These are phyloP conservation scores for Hydractinia symbiolongicarpus DNA, from an alignment of 30 jellyfish, hydroid and myxozoan species.

Conservation along the genomic window DNA sequence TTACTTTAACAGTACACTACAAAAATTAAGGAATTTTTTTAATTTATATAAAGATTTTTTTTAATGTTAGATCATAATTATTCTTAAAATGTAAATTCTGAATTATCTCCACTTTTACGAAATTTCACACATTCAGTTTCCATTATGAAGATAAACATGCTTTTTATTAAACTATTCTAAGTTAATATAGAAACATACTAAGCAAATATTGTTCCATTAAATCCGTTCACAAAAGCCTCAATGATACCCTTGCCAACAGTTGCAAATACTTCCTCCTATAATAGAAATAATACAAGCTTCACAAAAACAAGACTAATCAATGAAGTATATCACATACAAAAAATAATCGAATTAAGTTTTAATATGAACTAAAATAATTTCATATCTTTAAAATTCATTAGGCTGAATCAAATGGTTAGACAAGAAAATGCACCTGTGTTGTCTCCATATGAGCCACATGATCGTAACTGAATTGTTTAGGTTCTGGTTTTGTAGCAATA, in stretches of 20 bases:
- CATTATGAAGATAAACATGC: too few relatives aligned
- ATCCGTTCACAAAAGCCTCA: constrained; percentile 91
- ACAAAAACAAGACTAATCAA: not conserved
- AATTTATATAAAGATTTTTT: too few relatives aligned
- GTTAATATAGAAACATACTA: constrained; percentile 49
- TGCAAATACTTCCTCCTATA: constrained; percentile 94
- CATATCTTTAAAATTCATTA: too few relatives aligned
- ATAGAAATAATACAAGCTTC: constrained; percentile 2
- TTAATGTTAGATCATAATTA: too few relatives aligned
- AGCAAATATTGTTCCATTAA: constrained; percentile 98
- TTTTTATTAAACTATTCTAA: not conserved
- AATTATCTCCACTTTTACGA: too few relatives aligned
- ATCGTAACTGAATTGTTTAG: constrained; percentile 82
- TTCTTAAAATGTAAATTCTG: too few relatives aligned
- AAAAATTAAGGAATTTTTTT: too few relatives aligned
- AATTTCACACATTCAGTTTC: too few relatives aligned
- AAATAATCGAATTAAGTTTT: too few relatives aligned
- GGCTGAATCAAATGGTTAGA: too few relatives aligned
- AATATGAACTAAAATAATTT: too few relatives aligned
- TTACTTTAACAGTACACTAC: too few relatives aligned
- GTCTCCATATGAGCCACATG: constrained; percentile 94
- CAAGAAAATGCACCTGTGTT: constrained; percentile 60
- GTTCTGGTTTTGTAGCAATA: constrained; percentile 87
- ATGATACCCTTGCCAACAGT: constrained; percentile 86
- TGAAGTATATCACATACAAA: not conserved